phyloP scores from a whole-genome alignment of 2,888 invertebrate genomes.

The Calameuta idolon region DNA sequence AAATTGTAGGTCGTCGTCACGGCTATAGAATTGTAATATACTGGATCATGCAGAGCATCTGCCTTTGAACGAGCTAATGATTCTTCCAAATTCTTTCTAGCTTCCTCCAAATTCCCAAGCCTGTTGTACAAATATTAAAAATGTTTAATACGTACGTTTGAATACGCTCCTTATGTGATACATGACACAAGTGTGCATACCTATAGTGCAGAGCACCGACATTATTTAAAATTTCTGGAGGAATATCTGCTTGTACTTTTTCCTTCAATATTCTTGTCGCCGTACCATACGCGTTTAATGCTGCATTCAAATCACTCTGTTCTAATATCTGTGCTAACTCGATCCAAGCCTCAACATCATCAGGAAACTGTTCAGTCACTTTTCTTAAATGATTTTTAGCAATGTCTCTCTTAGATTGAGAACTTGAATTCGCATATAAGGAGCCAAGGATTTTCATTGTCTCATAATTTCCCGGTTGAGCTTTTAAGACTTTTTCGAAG shows the following conservation, averaged over 20 bases:
- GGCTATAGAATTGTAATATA: slow-evolving; percentile 95
- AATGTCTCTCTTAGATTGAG: slow-evolving; percentile 91
- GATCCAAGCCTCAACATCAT: slow-evolving; percentile 99
- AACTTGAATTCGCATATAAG: slow-evolving; percentile 90
- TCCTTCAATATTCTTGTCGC: slow-evolving; percentile 93
- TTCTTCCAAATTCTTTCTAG: slow-evolving; percentile 86
- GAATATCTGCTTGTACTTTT: slow-evolving; percentile 93
- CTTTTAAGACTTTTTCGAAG: slow-evolving; percentile 98
- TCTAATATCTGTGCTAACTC: slow-evolving; percentile 98
- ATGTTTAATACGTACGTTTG: slow-evolving; percentile 4
- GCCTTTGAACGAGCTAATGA: slow-evolving; percentile 86
- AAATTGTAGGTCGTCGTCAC: slow-evolving; percentile 97
- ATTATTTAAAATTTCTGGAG: slow-evolving; percentile 98
- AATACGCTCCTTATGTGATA: background rate
- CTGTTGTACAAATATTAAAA: slow-evolving; percentile 63
- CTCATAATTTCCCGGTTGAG: slow-evolving; percentile 97
- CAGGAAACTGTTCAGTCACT: slow-evolving; percentile 95
- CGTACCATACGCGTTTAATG: slow-evolving; percentile 92
- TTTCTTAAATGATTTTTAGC: slow-evolving; percentile 95
- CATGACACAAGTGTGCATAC: slow-evolving; percentile 48
- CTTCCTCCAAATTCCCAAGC: slow-evolving; percentile 86
- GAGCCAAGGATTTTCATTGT: slow-evolving; percentile 99
- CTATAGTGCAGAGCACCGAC: slow-evolving; percentile 92
- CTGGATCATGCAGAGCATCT: slow-evolving; percentile 89
- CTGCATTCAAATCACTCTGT: slow-evolving; percentile 87